These are phyloP conservation scores for Cerastis leucographa DNA, from an alignment of 2,888 invertebrate genomes.

Conservation along the genomic window DNA sequence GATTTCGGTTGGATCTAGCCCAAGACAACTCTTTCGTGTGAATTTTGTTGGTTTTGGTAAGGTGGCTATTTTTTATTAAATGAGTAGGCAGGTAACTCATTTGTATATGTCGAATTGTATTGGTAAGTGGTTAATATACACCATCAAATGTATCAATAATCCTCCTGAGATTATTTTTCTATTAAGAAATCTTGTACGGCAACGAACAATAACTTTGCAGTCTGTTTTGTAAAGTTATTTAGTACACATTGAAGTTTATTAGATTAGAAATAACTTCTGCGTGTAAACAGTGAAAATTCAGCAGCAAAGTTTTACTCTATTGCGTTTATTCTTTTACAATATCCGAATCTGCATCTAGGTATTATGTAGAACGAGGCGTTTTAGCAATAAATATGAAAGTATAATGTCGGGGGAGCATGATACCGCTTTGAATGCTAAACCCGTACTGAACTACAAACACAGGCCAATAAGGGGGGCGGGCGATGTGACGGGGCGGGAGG, in stretches of 20 bases:
- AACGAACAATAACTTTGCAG: conserved; percentile 27
- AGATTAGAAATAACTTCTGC: conserved; percentile 42
- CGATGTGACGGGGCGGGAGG: conserved; percentile 70
- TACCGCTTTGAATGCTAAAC: conserved; percentile 88
- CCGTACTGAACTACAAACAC: conserved; percentile 88
- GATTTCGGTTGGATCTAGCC: conserved; percentile 60
- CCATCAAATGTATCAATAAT: conserved; percentile 41
- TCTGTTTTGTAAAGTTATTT: conserved; percentile 46
- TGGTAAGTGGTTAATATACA: conserved; percentile 24
- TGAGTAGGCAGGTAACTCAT: conserved; percentile 35
- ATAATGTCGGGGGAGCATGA: conserved; percentile 86
- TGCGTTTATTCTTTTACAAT: conserved; percentile 63
- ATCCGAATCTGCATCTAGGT: conserved; percentile 69
- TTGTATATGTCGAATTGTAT: conserved; percentile 39
- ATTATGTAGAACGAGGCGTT: conserved; percentile 81
- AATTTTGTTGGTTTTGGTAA: conserved; percentile 12
- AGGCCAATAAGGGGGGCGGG: conserved; percentile 74
- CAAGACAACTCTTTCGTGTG: conserved; percentile 45
- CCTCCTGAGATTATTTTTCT: conserved; percentile 29
- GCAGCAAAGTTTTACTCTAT: conserved; percentile 25
- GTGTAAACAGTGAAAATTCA: conserved; percentile 32
- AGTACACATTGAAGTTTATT: conserved; percentile 35
- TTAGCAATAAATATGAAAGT: conserved; percentile 89
- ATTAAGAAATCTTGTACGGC: conserved; percentile 26
- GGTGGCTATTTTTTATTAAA: conserved; percentile 31